Base-by-base conservation (phyloP, 1,140 invertebrate genomes). In the Formica selysi region DNA sequence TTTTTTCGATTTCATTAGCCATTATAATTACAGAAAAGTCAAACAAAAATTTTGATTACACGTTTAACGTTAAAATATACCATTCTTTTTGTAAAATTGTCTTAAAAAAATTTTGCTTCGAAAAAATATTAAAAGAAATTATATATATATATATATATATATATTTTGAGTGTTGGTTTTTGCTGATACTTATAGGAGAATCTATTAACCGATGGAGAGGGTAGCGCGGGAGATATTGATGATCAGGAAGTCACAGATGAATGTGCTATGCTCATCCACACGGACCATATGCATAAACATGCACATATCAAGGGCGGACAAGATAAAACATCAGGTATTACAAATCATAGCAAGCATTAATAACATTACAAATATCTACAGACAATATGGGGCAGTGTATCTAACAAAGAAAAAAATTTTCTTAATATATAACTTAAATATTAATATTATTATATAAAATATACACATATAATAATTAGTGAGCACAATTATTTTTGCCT, bases 201-300 rank as follows among this genome's bases (percentile, higher is more conserved):
- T 94, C 93, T 96, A 86, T 94, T 96, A 88, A 96, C 96, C 61
- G 96, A 96, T 89, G 96, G 96, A 88, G 96, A 97, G 92, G 96
- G 96, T 91, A 96, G 96, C 87, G 94, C 92, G 51, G 95, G 93
- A 64, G 96, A 96, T 87, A 95, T 95, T 74, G 96, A 97, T 94
- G 96, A 96, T 91, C 95, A 95, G 73, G 97, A 98, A 95, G 96
- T 97, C 29, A 97, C 98, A 57, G 98, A 98, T 95, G 98, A 98
- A 95, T 97, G 97, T 93, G 98, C 97, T 81, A 97, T 98, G 92
- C 96, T 98, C 32, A 96, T 98, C 76, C 97, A 97, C 91, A 96
- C 96, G 36, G 96, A 96, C 87, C 93, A 95, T 44, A 93, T 95
- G 86, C 93, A 95, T 76, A 95, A 95, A 87, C 94, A 95, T 74